Evolutionary conservation across 1,140 invertebrate genomes (phyloP), one percentile per base, ranked within the genome.

Genomic region (Bombus pyrosoma): DNA sequence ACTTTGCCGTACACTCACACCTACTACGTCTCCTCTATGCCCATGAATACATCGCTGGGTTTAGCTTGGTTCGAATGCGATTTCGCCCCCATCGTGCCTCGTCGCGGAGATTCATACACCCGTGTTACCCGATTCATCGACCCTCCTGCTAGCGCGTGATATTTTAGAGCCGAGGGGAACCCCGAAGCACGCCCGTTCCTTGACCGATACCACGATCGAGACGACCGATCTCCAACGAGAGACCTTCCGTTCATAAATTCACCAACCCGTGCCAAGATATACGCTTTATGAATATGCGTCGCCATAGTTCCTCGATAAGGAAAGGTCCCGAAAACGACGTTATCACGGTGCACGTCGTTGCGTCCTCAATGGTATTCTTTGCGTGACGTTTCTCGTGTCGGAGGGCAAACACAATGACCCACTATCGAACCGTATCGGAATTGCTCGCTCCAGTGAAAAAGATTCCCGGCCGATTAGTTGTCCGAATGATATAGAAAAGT

Each of bases 1-100:
- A 64, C 78, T 76, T 86, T 25, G 41, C 53, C 59, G 53, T 39
- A 57, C 88, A 32, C 68, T 12, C n/a, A 75, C 41, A n/a, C 62
- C 47, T 62, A 66, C 37, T n/a, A 41, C 78, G 57, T 83, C 12
- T 47, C 62, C 47, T 66, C 76, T 85, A 77, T 81, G 75, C 81
- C 82, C 85, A 91, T 91, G 90, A 92, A 92, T 91, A 91, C 77
- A 91, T 92, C 81, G 87, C 71, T 22, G 84, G 76, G 85, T 88
- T 92, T 87, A 88, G 72, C 68, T 82, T 84, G 71, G 77, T 85
- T 83, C 39, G 41, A 83, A 80, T 25, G 69, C 73, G 80, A 87
- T 88, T 91, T 85, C 66, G 74, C n/a, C n/a, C 62, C 34, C 72
- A 8, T 53, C 37, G 32, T 37, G 12, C 32, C 59, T 15, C 59